Base-by-base conservation (phyloP, 1,140 invertebrate genomes). In the Brachionus paranguensis region DNA sequence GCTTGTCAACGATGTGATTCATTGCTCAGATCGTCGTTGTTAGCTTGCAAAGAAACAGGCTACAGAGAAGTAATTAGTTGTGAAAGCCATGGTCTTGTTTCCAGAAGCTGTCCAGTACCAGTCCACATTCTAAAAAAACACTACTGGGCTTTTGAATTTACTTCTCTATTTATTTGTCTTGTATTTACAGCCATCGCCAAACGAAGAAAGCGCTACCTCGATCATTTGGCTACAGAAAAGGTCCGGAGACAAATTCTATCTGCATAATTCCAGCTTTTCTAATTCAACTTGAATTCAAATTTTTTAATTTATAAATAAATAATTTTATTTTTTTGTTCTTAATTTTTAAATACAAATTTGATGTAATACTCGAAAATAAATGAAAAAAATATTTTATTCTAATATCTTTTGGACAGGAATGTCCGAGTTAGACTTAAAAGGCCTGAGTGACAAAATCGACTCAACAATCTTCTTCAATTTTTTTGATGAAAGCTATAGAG, bases 111-210 rank as follows among this genome's bases (percentile, higher is more conserved):
- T 81, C 53, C 33, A 60, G 33, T 81, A 3, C 78, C 78, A 6
- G 27, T 45, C 27, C 8, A 81, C 20, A 45, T 81, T 27, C 12
- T 60, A 8, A 64, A 64, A 45, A 64, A 64, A 24, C 50, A 81
- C 64, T 81, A 81, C 12, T 81, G 78, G 78, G 33, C 41, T 45
- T 81, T 81, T 47, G 78, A 81, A 37, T 64, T 81, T 20, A 27
- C 29, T 7, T 81, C 78, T 17, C 41, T 81, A 11, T 33, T 41
- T 14, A 33, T 81, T 37, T 64, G 53, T 43, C n/a, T 68, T 7
- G 10, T 64, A 4, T 81, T 68, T 27, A 81, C 78, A 33, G n/a
- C 41, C 17, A 81, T 81, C 10, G 33, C 64, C 12, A 81, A 43
- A 27, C 20, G 53, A 14, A 17, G 78, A 41, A 81, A 81, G 65